Evolutionary conservation across 2,797 vertebrate species (phyloP).

Genomic region (Poeciliopsis infans): DNA sequence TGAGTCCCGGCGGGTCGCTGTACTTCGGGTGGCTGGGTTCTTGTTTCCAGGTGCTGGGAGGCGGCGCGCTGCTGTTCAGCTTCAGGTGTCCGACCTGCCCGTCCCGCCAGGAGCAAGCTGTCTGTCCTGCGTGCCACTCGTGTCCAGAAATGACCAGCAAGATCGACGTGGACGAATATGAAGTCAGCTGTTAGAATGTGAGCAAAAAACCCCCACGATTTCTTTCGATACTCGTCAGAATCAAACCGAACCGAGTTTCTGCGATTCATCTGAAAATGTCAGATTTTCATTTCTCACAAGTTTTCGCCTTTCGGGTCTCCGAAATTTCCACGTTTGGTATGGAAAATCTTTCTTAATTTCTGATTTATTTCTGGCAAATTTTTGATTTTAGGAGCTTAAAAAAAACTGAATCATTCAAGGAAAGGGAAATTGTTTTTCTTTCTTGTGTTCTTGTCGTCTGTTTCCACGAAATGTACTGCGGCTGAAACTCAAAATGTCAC

Average conservation of each 20-base stretch:
- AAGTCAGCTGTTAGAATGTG: constrained; percentile 70
- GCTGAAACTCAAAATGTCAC: too few species aligned
- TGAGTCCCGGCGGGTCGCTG: constrained; percentile 77
- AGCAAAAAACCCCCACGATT: background rate
- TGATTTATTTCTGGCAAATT: too few species aligned
- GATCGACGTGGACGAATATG: constrained; percentile 66
- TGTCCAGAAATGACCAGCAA: constrained; percentile 60
- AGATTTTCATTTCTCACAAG: too few species aligned
- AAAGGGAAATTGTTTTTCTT: too few species aligned
- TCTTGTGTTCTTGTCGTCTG: too few species aligned
- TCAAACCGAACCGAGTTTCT: background rate
- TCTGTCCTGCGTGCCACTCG: constrained; percentile 50
- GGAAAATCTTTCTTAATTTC: too few species aligned
- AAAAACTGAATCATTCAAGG: too few species aligned
- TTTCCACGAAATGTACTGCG: too few species aligned
- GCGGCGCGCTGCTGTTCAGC: constrained; percentile 74
- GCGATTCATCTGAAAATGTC: too few species aligned
- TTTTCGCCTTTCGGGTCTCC: too few species aligned
- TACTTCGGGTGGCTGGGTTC: constrained; percentile 85
- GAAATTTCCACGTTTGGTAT: too few species aligned
- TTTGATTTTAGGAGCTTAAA: too few species aligned
- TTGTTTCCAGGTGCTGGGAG: constrained; percentile 80
- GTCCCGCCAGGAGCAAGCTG: constrained; percentile 51
- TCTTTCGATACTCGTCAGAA: background rate
- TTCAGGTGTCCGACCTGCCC: constrained; percentile 76